Evolutionary conservation across 2,113 vertebrate genomes (phyloP).

Genomic region (Zeus faber): DNA sequence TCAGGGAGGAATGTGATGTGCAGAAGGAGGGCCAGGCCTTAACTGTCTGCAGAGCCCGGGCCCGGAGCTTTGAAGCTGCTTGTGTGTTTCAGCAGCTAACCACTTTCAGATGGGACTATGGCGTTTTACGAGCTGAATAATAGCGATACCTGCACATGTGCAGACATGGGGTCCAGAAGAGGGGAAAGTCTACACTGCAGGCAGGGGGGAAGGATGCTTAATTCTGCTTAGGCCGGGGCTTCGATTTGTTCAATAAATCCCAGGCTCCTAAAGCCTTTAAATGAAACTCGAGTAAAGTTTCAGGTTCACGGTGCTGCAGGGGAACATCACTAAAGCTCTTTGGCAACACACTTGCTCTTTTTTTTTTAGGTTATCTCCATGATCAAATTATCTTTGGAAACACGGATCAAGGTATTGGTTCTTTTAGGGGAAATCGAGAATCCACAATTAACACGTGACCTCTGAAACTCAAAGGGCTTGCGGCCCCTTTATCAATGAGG

Average conservation of each 20-base stretch:
- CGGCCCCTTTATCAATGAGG: too few species aligned
- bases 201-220: conserved; percentile 38
- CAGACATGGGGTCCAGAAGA: conserved; percentile 66
- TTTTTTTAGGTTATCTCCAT: conserved; percentile 14
- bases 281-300: too few species aligned
- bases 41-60: conserved; percentile 50
- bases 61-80: conserved; percentile 74
- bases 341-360: too few species aligned
- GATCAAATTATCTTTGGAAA: conserved; percentile 23
- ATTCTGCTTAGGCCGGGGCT: conserved; percentile 45
- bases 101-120: conserved; percentile 79
- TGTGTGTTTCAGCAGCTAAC: conserved; percentile 75
- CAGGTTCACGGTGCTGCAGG: too few species aligned
- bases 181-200: conserved; percentile 54
- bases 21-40: conserved; percentile 49
- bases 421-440: too few species aligned
- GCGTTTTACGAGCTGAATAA: conserved; percentile 76
- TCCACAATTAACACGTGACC: too few species aligned
- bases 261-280: too few species aligned
- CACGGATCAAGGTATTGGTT: neutral
- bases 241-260: conserved; percentile 42
- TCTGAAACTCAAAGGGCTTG: too few species aligned
- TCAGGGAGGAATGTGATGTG: conserved; percentile 63
- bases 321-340: too few species aligned
- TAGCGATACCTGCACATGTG: conserved; percentile 75